These are phyloP conservation scores for Sciurus carolinensis DNA, from an alignment of 2,797 vertebrate genomes.

Conservation along the genomic window DNA sequence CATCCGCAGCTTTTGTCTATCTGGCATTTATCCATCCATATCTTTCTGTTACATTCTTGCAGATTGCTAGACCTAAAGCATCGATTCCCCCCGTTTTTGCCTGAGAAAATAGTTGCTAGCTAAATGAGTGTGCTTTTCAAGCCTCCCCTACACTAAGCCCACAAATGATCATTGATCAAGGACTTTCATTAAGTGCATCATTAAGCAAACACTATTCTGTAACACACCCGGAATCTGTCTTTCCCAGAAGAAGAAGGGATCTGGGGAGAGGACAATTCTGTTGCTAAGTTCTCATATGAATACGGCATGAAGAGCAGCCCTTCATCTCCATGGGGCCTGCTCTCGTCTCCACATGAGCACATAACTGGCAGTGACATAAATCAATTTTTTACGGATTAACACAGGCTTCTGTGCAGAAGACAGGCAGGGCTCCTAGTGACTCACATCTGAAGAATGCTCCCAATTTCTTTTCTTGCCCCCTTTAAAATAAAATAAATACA, in stretches of 20 bases:
- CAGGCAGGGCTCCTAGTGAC: slow-evolving; percentile 68
- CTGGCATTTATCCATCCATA: neutral
- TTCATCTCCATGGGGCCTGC: slow-evolving; percentile 66
- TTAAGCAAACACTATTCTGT: slow-evolving; percentile 79
- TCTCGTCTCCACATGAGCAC: slow-evolving; percentile 64
- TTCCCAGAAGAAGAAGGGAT: slow-evolving; percentile 54
- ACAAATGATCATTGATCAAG: slow-evolving; percentile 79
- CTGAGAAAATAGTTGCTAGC: slow-evolving; percentile 67
- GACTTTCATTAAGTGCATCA: slow-evolving; percentile 75
- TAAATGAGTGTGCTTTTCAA: slow-evolving; percentile 66
- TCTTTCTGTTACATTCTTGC: slow-evolving; percentile 62
- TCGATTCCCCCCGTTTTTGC: neutral
- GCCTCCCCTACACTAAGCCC: neutral
- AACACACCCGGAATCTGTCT: slow-evolving; percentile 57
- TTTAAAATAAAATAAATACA: slow-evolving; percentile 76
- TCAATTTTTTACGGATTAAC: slow-evolving; percentile 76
- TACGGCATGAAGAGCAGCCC: slow-evolving; percentile 10
- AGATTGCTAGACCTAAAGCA: slow-evolving; percentile 44
- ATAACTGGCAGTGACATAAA: slow-evolving; percentile 81
- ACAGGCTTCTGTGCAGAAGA: slow-evolving; percentile 69
- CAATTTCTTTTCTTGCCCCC: slow-evolving; percentile 60
- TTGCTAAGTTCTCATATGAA: slow-evolving; percentile 67
- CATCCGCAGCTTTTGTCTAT: neutral
- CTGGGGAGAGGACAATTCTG: neutral
- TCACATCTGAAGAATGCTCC: slow-evolving; percentile 67